phyloP scores from a whole-genome alignment of 2,797 vertebrate species.

The Gobio occitaniae region DNA sequence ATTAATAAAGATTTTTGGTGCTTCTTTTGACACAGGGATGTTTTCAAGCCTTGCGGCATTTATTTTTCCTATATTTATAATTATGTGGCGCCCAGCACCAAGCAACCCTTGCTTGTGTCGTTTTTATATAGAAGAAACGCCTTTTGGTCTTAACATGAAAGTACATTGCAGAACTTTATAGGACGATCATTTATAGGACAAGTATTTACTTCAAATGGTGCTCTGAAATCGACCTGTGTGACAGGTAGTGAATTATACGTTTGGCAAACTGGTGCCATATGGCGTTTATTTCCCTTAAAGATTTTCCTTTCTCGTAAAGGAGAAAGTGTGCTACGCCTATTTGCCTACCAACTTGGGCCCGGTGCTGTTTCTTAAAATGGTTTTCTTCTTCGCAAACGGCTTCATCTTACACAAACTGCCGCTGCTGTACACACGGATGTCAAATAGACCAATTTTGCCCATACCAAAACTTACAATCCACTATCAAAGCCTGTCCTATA shows the following conservation, averaged over 20 bases:
- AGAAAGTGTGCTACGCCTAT: constrained; percentile 28
- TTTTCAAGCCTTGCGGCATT: constrained; percentile 69
- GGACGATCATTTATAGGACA: background rate
- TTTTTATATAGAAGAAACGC: constrained; percentile 37
- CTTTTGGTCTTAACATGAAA: constrained; percentile 43
- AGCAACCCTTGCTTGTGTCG: constrained; percentile 61
- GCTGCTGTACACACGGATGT: constrained; percentile 63
- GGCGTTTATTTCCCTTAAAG: background rate
- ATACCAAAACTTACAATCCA: constrained; percentile 25
- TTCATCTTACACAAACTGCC: constrained; percentile 64
- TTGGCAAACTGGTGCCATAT: constrained; percentile 1
- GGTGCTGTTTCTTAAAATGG: constrained; percentile 35
- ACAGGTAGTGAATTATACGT: background rate
- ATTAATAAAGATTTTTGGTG: constrained; percentile 70
- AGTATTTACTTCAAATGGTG: constrained; percentile 30
- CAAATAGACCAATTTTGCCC: constrained; percentile 23
- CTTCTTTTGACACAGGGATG: constrained; percentile 78
- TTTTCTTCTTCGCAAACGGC: background rate
- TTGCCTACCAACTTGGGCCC: constrained; percentile 23
- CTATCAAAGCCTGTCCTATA: constrained; percentile 24
- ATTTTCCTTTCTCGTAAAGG: background rate
- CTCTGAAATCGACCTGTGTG: constrained; percentile 14
- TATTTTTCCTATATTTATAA: constrained; percentile 73
- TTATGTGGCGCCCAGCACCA: constrained; percentile 70
- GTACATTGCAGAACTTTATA: constrained; percentile 34